phyloP scores from a whole-genome alignment of 2,797 vertebrate genomes.

The Furcifer pardalis region DNA sequence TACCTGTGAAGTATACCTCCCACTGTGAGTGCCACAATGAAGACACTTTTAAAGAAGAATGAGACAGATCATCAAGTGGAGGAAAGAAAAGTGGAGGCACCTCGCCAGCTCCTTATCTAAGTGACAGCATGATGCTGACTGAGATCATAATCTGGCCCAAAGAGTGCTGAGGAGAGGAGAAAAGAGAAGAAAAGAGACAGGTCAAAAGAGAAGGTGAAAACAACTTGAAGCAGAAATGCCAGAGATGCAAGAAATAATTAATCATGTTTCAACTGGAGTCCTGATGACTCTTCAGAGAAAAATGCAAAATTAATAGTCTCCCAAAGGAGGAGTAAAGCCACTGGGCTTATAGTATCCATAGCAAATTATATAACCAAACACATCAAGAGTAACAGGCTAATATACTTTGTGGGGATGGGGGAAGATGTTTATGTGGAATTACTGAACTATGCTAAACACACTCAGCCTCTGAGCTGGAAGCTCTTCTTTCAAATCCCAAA shows the following conservation, averaged over 20 bases:
- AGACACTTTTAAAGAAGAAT: slow-evolving; percentile 41
- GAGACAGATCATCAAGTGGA: slow-evolving; percentile 49
- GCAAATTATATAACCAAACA: not conserved
- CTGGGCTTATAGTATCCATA: slow-evolving; percentile 12
- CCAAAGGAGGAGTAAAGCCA: slow-evolving; percentile 1
- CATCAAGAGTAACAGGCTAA: not conserved
- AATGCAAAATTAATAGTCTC: slow-evolving; percentile 45
- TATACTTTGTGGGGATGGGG: not conserved
- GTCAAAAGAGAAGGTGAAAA: slow-evolving; percentile 56
- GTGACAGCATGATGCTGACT: slow-evolving; percentile 58
- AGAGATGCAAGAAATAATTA: slow-evolving; percentile 46
- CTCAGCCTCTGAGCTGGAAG: not conserved
- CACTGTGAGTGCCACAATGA: slow-evolving; percentile 44
- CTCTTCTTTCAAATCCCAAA: not conserved
- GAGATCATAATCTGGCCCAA: slow-evolving; percentile 41
- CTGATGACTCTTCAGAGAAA: slow-evolving; percentile 44
- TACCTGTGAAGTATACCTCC: slow-evolving; percentile 58
- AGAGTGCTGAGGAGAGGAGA: slow-evolving; percentile 39
- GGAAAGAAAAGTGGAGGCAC: slow-evolving; percentile 49
- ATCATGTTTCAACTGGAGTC: slow-evolving; percentile 44
- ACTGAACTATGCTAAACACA: not conserved
- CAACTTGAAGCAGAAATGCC: slow-evolving; percentile 42
- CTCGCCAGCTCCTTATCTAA: slow-evolving; percentile 66
- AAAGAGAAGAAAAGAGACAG: slow-evolving; percentile 34
- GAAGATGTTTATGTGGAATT: not conserved